These are phyloP conservation scores for Orchestes rusci DNA, from an alignment of 2,888 invertebrate genomes.

Conservation along the genomic window DNA sequence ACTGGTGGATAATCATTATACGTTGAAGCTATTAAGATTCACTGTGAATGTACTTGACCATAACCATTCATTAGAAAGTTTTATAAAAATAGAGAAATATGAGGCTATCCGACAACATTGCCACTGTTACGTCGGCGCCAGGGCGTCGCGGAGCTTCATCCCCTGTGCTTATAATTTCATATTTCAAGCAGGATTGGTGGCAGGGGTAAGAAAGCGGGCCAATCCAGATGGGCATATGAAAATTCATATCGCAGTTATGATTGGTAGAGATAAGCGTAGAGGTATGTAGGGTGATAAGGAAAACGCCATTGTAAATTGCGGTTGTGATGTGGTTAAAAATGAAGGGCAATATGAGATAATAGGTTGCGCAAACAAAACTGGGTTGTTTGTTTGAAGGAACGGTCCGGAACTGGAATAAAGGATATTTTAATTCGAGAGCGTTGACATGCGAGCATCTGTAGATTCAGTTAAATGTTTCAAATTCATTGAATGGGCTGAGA, in stretches of 20 bases:
- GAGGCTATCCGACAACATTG: slow-evolving; percentile 17
- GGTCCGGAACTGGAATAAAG: too few relatives aligned
- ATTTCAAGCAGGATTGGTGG: slow-evolving; percentile 32
- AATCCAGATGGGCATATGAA: slow-evolving; percentile 31
- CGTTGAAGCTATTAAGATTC: too few relatives aligned
- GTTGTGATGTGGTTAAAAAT: too few relatives aligned
- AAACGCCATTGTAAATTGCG: slow-evolving; percentile 16
- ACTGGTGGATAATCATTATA: too few relatives aligned
- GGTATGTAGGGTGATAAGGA: slow-evolving; percentile 2
- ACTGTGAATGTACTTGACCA: too few relatives aligned
- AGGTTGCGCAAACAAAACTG: not conserved
- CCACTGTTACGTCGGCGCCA: slow-evolving; percentile 26
- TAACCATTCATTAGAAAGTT: too few relatives aligned
- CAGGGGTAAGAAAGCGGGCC: slow-evolving; percentile 25
- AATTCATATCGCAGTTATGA: slow-evolving; percentile 34
- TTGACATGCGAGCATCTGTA: too few relatives aligned
- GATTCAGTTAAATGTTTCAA: too few relatives aligned
- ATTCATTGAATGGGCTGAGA: too few relatives aligned
- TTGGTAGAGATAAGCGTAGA: slow-evolving; percentile 27
- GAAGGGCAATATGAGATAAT: not conserved
- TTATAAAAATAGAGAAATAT: slow-evolving; percentile 16
- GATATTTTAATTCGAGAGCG: too few relatives aligned
- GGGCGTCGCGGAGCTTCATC: slow-evolving; percentile 33
- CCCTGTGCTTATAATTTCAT: slow-evolving; percentile 33
- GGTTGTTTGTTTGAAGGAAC: not conserved